phyloP scores from a whole-genome alignment of 1,140 invertebrate genomes.

The Atta colombica region DNA sequence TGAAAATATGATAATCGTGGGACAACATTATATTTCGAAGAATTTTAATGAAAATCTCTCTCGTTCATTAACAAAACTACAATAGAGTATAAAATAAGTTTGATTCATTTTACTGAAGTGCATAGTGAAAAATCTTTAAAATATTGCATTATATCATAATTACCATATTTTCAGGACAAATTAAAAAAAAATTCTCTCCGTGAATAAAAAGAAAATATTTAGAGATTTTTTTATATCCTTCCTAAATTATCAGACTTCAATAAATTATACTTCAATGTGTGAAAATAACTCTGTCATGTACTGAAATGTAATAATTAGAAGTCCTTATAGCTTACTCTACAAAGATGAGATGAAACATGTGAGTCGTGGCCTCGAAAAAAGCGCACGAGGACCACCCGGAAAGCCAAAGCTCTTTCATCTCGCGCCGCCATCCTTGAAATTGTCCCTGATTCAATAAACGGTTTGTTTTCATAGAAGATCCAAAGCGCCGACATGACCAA shows the following conservation, averaged over 20 bases:
- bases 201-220: not conserved
- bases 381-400: constrained; percentile 72
- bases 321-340: constrained; percentile 11
- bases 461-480: constrained; percentile 73
- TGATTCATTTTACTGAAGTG: too few species aligned
- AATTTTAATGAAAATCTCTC: too few species aligned
- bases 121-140: too few species aligned
- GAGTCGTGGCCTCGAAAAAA: constrained; percentile 55
- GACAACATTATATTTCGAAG: too few species aligned
- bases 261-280: not conserved
- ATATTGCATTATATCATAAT: too few species aligned
- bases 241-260: not conserved
- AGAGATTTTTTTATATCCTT: not conserved
- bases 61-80: too few species aligned
- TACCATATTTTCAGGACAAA: too few species aligned
- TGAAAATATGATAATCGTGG: too few species aligned
- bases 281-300: not conserved
- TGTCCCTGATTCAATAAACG: constrained; percentile 63
- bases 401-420: constrained; percentile 72
- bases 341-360: constrained; percentile 53
- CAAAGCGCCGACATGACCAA: constrained; percentile 66
- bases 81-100: too few species aligned
- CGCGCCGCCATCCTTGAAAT: constrained; percentile 59
- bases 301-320: constrained; percentile 15
- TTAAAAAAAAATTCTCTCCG: too few species aligned